phyloP scores from a whole-genome alignment of 2,797 vertebrate genomes.

The Alcedo atthis region DNA sequence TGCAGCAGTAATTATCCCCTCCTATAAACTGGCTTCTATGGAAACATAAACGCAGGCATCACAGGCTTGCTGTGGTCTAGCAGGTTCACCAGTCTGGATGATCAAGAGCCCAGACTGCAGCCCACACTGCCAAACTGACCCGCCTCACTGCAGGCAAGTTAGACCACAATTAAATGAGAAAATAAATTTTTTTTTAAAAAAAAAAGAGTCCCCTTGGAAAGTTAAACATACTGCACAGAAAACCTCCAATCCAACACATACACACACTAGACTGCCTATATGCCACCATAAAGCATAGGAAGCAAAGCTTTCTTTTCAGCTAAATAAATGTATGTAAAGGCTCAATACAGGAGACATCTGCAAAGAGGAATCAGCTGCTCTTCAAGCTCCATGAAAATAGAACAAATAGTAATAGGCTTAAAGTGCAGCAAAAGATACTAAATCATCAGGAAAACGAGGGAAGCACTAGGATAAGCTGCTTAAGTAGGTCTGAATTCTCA shows the following conservation, averaged over 20 bases:
- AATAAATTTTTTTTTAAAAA: too few species aligned
- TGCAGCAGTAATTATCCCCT: neutral
- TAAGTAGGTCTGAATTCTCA: neutral
- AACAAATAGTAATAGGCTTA: neutral
- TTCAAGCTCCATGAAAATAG: neutral
- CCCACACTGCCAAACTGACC: neutral
- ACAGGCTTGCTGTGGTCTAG: constrained; percentile 10
- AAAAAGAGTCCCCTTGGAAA: neutral
- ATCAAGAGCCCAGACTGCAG: neutral
- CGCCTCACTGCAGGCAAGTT: neutral
- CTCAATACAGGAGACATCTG: neutral
- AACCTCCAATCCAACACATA: neutral
- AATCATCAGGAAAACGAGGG: neutral
- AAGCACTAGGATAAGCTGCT: neutral
- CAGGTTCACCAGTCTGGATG: neutral
- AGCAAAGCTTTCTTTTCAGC: neutral
- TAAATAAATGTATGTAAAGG: neutral
- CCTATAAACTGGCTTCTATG: constrained; percentile 17
- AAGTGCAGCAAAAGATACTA: neutral
- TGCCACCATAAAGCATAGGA: neutral
- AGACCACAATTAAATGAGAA: neutral
- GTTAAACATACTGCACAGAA: neutral
- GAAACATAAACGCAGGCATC: neutral
- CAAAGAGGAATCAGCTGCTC: neutral
- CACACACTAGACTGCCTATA: neutral